Conservation (phyloP, 2,888 invertebrate species). For the Apamea epomidion region DNA sequence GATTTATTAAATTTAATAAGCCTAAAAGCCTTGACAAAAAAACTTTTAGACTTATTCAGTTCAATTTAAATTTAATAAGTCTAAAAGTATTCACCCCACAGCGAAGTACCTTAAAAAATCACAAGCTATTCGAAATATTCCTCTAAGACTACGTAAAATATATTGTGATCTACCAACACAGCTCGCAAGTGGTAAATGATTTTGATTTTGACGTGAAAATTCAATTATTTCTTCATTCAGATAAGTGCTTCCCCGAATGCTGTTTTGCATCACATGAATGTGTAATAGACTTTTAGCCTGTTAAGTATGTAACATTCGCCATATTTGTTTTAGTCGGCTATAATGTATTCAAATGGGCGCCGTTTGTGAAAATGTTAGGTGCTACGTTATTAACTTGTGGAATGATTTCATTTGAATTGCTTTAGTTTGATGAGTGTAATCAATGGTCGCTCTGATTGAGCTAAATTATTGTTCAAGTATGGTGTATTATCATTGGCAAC, state of each 20-base stretch:
- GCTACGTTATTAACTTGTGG: constrained; percentile 5
- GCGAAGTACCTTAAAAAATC: not conserved
- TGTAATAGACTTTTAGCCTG: constrained; percentile 50
- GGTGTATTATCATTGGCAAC: not conserved
- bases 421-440: not conserved
- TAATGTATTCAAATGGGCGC: constrained; percentile 42
- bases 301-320: constrained; percentile 55
- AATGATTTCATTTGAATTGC: not conserved
- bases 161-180: constrained; percentile 20
- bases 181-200: constrained; percentile 41
- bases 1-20: not conserved
- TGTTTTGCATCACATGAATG: constrained; percentile 61
- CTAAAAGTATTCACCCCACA: not conserved
- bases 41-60: too few species aligned
- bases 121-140: constrained; percentile 5
- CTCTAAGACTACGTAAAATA: not conserved
- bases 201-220: constrained; percentile 63
- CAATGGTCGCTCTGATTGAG: not conserved
- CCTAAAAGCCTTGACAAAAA: not conserved
- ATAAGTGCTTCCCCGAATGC: constrained; percentile 57
- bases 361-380: constrained; percentile 15
- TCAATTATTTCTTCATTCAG: constrained; percentile 66
- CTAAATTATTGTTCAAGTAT: not conserved
- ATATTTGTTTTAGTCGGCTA: constrained; percentile 48
- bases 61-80: not conserved